A percentile compares a stretch with the other conserved stretches of the same genome.
Evolutionary conservation across 2,797 vertebrate species (phyloP).

Genomic region (Capromys pilorides): DNA sequence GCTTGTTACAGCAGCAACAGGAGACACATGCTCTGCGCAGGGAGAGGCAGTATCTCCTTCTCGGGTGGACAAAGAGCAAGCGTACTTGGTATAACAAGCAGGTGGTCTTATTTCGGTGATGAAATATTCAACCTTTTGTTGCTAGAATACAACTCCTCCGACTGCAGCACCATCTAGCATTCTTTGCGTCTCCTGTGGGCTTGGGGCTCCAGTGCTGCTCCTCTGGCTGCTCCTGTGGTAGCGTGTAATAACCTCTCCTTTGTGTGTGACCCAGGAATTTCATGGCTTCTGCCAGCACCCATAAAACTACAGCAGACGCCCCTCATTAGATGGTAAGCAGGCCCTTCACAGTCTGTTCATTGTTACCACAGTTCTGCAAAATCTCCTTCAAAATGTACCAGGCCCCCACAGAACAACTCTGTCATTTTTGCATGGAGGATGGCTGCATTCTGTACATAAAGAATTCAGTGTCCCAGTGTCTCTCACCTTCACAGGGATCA

Average conservation of each 20-base stretch:
- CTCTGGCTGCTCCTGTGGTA: neutral
- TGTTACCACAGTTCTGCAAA: neutral
- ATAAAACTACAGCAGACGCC: neutral
- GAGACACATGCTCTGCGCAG: neutral
- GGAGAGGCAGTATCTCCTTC: neutral
- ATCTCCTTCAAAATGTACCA: slow-evolving; percentile 1
- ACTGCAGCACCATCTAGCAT: no score
- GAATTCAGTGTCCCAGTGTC: neutral
- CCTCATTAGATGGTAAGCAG: neutral
- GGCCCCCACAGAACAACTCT: neutral
- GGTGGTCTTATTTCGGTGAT: neutral
- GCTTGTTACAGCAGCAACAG: neutral
- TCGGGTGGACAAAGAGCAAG: neutral
- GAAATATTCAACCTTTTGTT: neutral
- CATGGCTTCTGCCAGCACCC: neutral
- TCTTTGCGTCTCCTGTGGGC: neutral
- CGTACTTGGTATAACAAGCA: neutral
- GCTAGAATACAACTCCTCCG: neutral
- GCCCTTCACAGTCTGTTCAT: neutral
- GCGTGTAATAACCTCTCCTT: neutral
- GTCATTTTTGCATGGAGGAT: neutral
- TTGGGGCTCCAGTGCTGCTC: neutral
- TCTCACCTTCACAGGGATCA: neutral
- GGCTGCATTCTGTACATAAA: neutral
- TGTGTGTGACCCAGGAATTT: neutral